Base-by-base conservation (phyloP, 2,888 invertebrate species). In the Euproctis similis region DNA sequence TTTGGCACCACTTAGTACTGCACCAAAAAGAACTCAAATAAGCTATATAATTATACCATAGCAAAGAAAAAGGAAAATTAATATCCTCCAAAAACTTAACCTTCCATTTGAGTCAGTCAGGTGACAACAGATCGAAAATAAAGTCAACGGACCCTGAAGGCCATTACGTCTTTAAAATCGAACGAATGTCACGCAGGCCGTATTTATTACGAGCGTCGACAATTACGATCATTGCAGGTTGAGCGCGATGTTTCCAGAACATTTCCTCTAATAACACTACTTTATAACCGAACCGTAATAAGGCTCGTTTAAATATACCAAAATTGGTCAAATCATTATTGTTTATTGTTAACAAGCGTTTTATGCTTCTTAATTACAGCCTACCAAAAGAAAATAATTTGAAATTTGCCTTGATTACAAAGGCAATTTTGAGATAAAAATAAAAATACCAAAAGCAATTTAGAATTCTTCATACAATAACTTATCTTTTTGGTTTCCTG, bases 291-390 rank as follows among this genome's bases (percentile, higher is more conserved):
- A 77, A 77, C 60, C 78, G 75, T 78, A 77, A 80, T 80, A 72
- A 77, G 80, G 78, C 75, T 72, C 77, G 71, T 77, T 82, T 81
- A 76, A 81, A 81, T 76, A 80, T 78, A 71, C 75, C 80, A 75
- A 74, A 78, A 81, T 77, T 80, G 78, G 77, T 71, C 59, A 71
- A 77, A 78, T 81, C 78, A 78, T 72, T 62, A 66, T 66, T 49
- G 58, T 55, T n/a, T n/a, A n/a, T n/a, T n/a, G n/a, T n/a, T n/a
- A n/a, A n/a, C 69, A 59, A 67, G 69, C 72, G 74, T 72, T 80
- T 81, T 78, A 77, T 81, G 65, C 72, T 65, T 73, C 74, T 77
- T 81, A 81, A 82, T 80, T 80, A 78, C 78, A 64, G 65, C 64
- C n/a, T 69, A 74, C 72, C 71, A 62, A 77, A 77, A 64, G 70